These are phyloP conservation scores for Alectoris magna DNA, from an alignment of 2,797 vertebrate genomes.

Conservation along the genomic window DNA sequence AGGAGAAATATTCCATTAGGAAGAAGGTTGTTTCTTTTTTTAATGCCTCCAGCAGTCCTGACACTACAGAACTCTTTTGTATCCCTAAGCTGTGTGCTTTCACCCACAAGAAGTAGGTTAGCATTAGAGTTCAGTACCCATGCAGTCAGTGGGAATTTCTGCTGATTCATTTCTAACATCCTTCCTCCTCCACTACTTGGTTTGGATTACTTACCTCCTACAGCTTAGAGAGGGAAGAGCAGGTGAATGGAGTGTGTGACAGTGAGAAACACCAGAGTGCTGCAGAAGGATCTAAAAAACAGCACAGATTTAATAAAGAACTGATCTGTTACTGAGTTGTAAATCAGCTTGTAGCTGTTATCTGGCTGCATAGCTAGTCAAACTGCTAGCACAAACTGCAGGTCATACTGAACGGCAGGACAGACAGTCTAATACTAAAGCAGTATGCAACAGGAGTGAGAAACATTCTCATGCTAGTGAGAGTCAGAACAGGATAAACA, in stretches of 20 bases:
- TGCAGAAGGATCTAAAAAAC: not conserved
- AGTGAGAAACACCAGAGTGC: not conserved
- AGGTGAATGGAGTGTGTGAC: not conserved
- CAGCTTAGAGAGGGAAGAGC: not conserved
- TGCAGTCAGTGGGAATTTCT: not conserved
- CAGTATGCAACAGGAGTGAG: not conserved
- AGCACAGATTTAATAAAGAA: not conserved
- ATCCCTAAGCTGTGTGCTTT: not conserved
- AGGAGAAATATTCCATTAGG: not conserved
- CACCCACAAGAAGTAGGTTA: not conserved
- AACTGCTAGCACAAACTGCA: not conserved
- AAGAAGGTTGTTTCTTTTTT: not conserved
- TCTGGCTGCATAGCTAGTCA: not conserved
- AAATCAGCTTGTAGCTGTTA: not conserved
- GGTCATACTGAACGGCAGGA: not conserved
- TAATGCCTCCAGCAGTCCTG: not conserved
- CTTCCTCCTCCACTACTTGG: not conserved
- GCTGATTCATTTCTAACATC: not conserved
- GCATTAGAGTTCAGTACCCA: not conserved
- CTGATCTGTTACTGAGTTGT: not conserved
- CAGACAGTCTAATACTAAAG: not conserved
- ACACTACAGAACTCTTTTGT: not conserved
- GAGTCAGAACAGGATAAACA: not conserved
- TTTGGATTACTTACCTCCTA: not conserved
- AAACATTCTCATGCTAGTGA: not conserved